phyloP scores from a whole-genome alignment of 2,888 invertebrate species.

The Drosophila tripunctata region DNA sequence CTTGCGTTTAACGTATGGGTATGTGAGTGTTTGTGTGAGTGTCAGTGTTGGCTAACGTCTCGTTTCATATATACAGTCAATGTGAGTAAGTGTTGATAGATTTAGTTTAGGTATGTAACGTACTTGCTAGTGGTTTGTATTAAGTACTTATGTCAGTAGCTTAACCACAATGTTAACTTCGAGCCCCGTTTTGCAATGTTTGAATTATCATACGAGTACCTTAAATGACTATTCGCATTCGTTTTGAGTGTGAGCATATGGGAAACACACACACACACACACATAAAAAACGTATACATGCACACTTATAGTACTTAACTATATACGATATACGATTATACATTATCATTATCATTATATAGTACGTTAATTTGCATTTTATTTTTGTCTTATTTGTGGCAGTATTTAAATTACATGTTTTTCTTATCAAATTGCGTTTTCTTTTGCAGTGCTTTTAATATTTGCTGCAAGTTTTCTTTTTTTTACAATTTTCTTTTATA shows the following conservation, averaged over 20 bases:
- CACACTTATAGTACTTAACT: conserved; percentile 28
- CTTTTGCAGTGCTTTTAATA: conserved; percentile 22
- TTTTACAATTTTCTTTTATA: neutral
- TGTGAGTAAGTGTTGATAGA: conserved; percentile 46
- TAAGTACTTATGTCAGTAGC: conserved; percentile 58
- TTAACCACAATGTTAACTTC: conserved; percentile 84
- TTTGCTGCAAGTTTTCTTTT: conserved; percentile 13
- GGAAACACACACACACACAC: conserved; percentile 30
- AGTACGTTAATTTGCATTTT: conserved; percentile 56
- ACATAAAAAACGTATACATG: conserved; percentile 32
- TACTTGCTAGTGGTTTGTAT: conserved; percentile 45
- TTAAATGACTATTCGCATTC: conserved; percentile 62
- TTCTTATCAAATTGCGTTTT: conserved; percentile 42
- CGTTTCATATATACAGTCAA: conserved; percentile 36
- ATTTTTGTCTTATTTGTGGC: conserved; percentile 77
- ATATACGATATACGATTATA: conserved; percentile 21
- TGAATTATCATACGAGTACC: conserved; percentile 54
- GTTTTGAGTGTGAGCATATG: conserved; percentile 16
- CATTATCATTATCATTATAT: conserved; percentile 14
- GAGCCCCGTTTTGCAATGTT: conserved; percentile 77
- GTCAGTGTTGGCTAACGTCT: conserved; percentile 31
- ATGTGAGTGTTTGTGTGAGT: conserved; percentile 25
- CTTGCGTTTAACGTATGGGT: no score
- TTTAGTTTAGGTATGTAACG: conserved; percentile 2
- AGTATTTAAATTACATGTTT: conserved; percentile 78